These are phyloP conservation scores for Drosophila kambysellisi DNA, from an alignment of 2,888 invertebrate species.

Conservation along the genomic window DNA sequence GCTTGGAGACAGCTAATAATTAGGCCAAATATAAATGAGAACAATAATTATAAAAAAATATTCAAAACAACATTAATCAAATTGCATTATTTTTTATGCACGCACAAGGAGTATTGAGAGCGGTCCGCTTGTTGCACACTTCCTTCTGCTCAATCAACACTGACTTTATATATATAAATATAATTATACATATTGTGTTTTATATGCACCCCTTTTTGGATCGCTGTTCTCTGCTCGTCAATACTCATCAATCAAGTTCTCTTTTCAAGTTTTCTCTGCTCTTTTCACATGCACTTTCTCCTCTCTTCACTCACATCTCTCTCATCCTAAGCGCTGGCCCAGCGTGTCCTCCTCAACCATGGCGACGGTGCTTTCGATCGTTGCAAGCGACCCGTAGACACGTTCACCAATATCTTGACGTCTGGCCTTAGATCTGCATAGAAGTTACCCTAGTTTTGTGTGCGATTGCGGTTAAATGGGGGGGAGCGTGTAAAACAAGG, in stretches of 20 bases:
- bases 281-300: conserved; percentile 9
- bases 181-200: background rate
- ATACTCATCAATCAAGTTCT: background rate
- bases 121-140: conserved; percentile 27
- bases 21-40: conserved; percentile 34
- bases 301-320: background rate
- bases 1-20: conserved; percentile 29
- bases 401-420: conserved; percentile 22
- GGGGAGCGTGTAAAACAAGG: conserved; percentile 13
- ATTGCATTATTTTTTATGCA: conserved; percentile 34
- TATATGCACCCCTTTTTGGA: conserved; percentile 9
- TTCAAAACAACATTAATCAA: conserved; percentile 37
- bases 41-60: conserved; percentile 27
- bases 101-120: conserved; percentile 44
- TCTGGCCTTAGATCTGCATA: conserved; percentile 54
- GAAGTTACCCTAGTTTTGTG: conserved; percentile 56
- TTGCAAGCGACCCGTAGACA: background rate
- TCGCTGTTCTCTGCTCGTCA: conserved; percentile 23
- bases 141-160: conserved; percentile 15
- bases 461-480: conserved; percentile 5
- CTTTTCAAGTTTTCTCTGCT: background rate
- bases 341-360: conserved; percentile 28
- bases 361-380: background rate
- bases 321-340: conserved; percentile 27
- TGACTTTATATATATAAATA: conserved; percentile 15